Base-by-base conservation (phyloP, 2,113 vertebrate genomes). In the Ginglymostoma cirratum region DNA sequence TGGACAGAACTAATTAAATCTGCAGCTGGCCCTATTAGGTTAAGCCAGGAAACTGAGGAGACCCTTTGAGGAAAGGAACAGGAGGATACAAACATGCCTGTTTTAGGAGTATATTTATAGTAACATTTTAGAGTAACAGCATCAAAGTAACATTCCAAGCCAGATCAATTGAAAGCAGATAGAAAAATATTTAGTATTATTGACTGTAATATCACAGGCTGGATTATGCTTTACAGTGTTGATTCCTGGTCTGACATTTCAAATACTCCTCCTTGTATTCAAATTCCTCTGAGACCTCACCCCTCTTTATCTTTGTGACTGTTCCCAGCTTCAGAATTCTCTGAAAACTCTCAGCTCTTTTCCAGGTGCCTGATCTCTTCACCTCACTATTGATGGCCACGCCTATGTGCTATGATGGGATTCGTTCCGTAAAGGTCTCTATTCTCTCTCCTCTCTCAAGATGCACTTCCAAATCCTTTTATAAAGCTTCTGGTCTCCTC, bases 1-100 rank as follows among this genome's bases (percentile, higher is more conserved):
- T 95, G 94, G 72, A 95, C 69, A 95, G 67, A 34, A 23, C 94
- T 95, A 95, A 95, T 95, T 95, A 76, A 95, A 95, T 52, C 94
- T 48, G 66, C 67, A 95, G 94, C 94, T 95, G 94, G 67, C 69
- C 66, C 45, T 19, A 27, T 69, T 95, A 72, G 67, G 70, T 76
- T 95, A 42, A 90, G 87, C 52, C 87, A 90, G 55, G 45, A 95
- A 95, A 95, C 34, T 45, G 7, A 27, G 69, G 67, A 70, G 94
- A 76, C 24, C 72, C 94, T 95, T 42, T 76, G 94, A 76, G 69
- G 94, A 45, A 70, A 45, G n/a, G 94, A 72, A 19, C 69, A 95
- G n/a, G 76, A 95, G 10, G 24, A 34, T 76, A 24, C 27, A 95
- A 72, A 72, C 34, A 76, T 95, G 30, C 14, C 24, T 61, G 55